Evolutionary conservation across 64 coral and sea anemone genomes (phyloP), one percentile per base, ranked within the genome.

Genomic region (Porites australiensis): DNA sequence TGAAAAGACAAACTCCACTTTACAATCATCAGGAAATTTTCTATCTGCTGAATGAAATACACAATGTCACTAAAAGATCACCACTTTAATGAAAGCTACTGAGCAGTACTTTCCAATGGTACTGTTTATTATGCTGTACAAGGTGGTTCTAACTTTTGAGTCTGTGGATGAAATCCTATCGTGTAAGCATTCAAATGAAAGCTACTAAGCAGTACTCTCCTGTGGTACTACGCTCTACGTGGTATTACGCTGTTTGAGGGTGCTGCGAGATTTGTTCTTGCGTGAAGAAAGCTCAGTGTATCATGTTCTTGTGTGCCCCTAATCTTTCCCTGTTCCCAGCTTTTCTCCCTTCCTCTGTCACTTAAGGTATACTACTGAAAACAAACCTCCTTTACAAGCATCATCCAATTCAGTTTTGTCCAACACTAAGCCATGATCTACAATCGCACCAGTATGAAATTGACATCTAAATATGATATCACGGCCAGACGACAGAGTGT

Each of bases 391-490:
- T 98, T 90, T 98, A 62, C 66, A 90, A 6, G 96, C 94, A 3
- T 94, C 94, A 87, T 99, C 98, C 0, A 99, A 79, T 58, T 99
- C 94, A 12, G 83, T 91, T 45, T 99, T 99, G 19, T 96, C 98
- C 18, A 99, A 79, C 53, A 93, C 91, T 62, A 99, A 65, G 44
- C 91, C 90, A 85, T 94, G 72, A 46, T 99, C 94, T 57, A 74
- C 58, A 3, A 96, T 87, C 14, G 98, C 91, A n/a, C 94, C 94
- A 10, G 98, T 96, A 37, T 99, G 92, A 37, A 99, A 99, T 37
- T 99, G 98, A 58, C 98, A 99, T 52, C 98, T 86, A 63, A 96
- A 99, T 20, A 99, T 88, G 4, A 96, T 96, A 62, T 99, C 98
- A 69, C 98, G 79, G 58, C 87, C 98, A 72, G 98, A 99, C 1